Base-by-base conservation (phyloP, 2,797 vertebrate genomes). In the Muraenolepis orangiensis region DNA sequence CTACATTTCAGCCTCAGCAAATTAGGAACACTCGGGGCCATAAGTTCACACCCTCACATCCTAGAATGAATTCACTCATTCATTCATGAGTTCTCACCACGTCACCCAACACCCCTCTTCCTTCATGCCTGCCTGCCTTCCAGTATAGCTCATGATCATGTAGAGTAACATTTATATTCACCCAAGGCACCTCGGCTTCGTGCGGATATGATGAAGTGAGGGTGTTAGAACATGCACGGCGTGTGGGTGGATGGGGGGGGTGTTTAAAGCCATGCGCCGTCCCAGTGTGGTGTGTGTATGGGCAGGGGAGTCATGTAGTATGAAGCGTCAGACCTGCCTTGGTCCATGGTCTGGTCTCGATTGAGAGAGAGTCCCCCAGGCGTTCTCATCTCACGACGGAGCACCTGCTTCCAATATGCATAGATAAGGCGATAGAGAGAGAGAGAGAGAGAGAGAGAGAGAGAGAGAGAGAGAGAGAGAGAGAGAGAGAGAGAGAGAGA, bases 281-380 rank as follows among this genome's bases (percentile, higher is more conserved):
- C 84, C 84, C 88, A 78, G 80, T 78, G 81, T 89, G 89, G 85
- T 78, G 80, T 76, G 84, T 81, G 75, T 87, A 85, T 81, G 80
- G 86, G 85, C 81, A 86, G 86, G 77, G 73, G 79, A 83, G 88
- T 91, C 85, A 92, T 92, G 85, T 91, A 91, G 92, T 91, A 92
- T 93, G 93, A 91, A 92, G 74, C 78, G 83, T n/a, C n/a, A n/a
- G n/a, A n/a, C n/a, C n/a, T n/a, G n/a, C n/a, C n/a, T 85, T 85
- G 87, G 89, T 87, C 84, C 88, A 92, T 92, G 91, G 93, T 93
- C 91, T 85, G 75, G 73, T 78, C 79, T 86, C 90, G 87, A 91
- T 89, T 88, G 82, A 91, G 85, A 91, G 80, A 80, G 74, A 74
- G 75, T n/a, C n/a, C n/a, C n/a, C n/a, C n/a, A n/a, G n/a, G n/a